A percentile compares a stretch with the other conserved stretches of the same genome.
Evolutionary conservation across 37 sponge, comb jelly and placozoan species (phyloP).

Genomic region (Halichondria panicea): DNA sequence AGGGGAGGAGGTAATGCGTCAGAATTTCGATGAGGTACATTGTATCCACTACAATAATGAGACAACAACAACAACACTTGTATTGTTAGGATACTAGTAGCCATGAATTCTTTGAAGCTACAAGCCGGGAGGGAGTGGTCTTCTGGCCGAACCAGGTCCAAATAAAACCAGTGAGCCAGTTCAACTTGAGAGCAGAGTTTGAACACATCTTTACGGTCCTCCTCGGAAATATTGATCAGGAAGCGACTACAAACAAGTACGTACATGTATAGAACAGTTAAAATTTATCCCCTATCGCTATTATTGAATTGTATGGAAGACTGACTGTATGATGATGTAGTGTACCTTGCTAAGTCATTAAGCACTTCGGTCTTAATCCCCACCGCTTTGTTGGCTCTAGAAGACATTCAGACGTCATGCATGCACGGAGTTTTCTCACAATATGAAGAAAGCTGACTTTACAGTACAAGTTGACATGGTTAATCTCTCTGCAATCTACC

Average conservation of each 20-base stretch:
- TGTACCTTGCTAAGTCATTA: conserved; percentile 59
- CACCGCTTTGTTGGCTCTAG: conserved; percentile 3
- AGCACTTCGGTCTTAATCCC: conserved; percentile 54
- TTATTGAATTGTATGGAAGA: not conserved
- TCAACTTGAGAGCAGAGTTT: conserved; percentile 83
- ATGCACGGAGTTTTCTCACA: too few species aligned
- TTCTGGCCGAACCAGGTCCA: conserved; percentile 76
- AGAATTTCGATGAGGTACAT: not conserved
- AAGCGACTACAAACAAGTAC: conserved; percentile 68
- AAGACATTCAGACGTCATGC: too few species aligned
- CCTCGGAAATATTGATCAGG: conserved; percentile 76
- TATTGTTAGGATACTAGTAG: conserved; percentile 49
- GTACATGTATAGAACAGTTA: not conserved
- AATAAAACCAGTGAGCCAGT: conserved; percentile 89
- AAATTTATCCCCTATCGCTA: too few species aligned
- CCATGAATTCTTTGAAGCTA: conserved; percentile 75
- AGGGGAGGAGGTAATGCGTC: not conserved
- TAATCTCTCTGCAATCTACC: too few species aligned
- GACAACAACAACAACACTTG: too few species aligned
- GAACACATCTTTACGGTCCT: conserved; percentile 70
- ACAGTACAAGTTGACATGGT: too few species aligned
- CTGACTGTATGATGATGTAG: too few species aligned
- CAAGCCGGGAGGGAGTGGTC: conserved; percentile 74
- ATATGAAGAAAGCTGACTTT: too few species aligned
- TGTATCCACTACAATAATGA: not conserved